phyloP scores from a whole-genome alignment of 1,140 invertebrate genomes.

The Pseudachorutes palmiensis region DNA sequence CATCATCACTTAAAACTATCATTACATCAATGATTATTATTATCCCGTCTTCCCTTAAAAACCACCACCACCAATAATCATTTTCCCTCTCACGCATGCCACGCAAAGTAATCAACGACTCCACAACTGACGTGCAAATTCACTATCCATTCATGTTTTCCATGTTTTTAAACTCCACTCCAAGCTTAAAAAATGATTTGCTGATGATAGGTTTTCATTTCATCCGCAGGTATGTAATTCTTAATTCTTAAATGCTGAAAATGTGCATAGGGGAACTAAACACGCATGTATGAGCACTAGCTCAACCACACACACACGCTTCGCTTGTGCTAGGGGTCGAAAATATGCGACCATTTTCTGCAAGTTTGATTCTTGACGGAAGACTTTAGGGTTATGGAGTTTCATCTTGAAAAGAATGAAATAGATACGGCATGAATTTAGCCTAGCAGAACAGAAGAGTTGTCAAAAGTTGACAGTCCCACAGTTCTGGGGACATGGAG shows the following conservation, averaged over 20 bases:
- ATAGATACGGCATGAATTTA: constrained; percentile 5
- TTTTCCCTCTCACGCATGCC: neutral
- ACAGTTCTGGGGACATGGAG: neutral
- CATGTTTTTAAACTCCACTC: too few relatives aligned
- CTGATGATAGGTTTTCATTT: constrained; percentile 8
- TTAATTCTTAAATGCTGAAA: too few relatives aligned
- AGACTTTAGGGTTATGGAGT: too few relatives aligned
- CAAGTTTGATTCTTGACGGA: too few relatives aligned
- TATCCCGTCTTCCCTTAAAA: neutral
- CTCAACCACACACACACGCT: too few relatives aligned
- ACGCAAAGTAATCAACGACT: neutral
- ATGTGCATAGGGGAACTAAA: too few relatives aligned
- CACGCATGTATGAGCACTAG: neutral
- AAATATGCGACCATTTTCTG: neutral
- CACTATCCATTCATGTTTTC: too few relatives aligned
- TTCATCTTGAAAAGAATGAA: too few relatives aligned
- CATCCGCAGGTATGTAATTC: too few relatives aligned
- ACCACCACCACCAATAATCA: neutral
- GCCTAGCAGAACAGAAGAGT: constrained; percentile 4
- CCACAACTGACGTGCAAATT: neutral
- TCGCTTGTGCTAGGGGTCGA: neutral
- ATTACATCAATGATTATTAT: constrained; percentile 6
- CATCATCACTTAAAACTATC: neutral
- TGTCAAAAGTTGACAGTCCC: constrained; percentile 8
- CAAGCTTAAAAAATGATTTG: constrained; percentile 4